Base-by-base conservation (phyloP, 1,140 invertebrate genomes). In the Aplysia californica region DNA sequence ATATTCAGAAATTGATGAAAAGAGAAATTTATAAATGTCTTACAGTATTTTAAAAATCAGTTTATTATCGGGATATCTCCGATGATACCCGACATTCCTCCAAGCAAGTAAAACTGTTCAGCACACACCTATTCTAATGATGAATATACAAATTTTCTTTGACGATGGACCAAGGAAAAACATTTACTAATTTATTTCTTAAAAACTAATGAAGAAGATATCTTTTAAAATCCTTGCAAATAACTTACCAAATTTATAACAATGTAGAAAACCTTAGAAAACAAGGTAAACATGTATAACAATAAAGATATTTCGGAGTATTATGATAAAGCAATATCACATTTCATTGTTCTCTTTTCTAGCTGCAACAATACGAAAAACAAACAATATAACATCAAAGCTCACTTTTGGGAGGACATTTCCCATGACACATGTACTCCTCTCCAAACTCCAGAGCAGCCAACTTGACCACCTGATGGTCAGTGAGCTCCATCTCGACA, bases 361-460 rank as follows among this genome's bases (percentile, higher is more conserved):
- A n/a, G 44, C 44, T 50, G 44, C n/a, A 10, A n/a, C n/a, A 15
- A n/a, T 50, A 50, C 44, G 44, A 15, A n/a, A n/a, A n/a, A n/a
- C n/a, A n/a, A n/a, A n/a, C n/a, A n/a, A n/a, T n/a, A n/a, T 61
- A n/a, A 61, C 58, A 18, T 10, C 26, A n/a, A 61, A 10, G 26
- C 18, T 10, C 26, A 61, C 18, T 10, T 10, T 61, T 61, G 26
- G 6, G 15, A 10, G 35, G 35, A 23, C 67, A 76, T 76, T 72
- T 75, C n/a, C 77, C 65, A 50, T 82, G 55, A 67, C 85, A 86
- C 5, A 81, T 81, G 75, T 81, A 79, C 10, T n/a, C 10, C 38
- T 81, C 83, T 21, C 85, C 85, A 76, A 86, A 86, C 77, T 86
- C 85, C 18, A 86, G 38, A 33, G 82, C 85, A 29, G 76, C 56